phyloP scores from a whole-genome alignment of 2,888 invertebrate genomes.

The Philopedon plagiatum region DNA sequence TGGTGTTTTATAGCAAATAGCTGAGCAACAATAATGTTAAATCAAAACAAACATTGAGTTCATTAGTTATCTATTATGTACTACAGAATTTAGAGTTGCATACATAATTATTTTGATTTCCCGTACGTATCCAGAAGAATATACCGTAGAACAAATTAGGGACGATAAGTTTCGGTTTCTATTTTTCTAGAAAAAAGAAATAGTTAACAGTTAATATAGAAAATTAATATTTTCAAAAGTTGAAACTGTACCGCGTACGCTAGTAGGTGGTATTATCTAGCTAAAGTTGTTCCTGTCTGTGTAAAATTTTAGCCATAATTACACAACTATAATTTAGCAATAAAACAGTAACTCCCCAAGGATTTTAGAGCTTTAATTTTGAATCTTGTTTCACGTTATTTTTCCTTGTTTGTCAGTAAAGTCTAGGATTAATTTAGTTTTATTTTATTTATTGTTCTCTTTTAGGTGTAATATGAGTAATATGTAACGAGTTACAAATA shows the following conservation, averaged over 20 bases:
- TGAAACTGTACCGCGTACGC: slow-evolving; percentile 16
- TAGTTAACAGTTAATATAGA: slow-evolving; percentile 18
- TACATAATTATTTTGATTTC: background rate
- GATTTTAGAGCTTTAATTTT: slow-evolving; percentile 29
- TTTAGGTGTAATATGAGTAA: slow-evolving; percentile 22
- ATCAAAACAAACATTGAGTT: too few species aligned
- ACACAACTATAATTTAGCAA: slow-evolving; percentile 25
- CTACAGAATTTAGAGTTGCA: background rate
- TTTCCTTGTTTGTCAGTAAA: slow-evolving; percentile 1
- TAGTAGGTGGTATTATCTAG: slow-evolving; percentile 37
- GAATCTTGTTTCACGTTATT: slow-evolving; percentile 10
- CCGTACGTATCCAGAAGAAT: slow-evolving; percentile 14
- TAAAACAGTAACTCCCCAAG: slow-evolving; percentile 17
- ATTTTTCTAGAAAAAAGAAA: slow-evolving; percentile 24
- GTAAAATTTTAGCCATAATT: slow-evolving; percentile 27
- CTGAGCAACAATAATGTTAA: too few species aligned
- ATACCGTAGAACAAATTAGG: slow-evolving; percentile 14
- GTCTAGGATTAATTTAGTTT: background rate
- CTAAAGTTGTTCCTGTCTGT: slow-evolving; percentile 38
- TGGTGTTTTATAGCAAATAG: too few species aligned
- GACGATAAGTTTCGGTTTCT: slow-evolving; percentile 27
- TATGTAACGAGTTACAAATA: slow-evolving; percentile 33
- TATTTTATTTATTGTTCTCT: slow-evolving; percentile 20
- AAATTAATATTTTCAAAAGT: slow-evolving; percentile 27
- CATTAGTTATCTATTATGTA: too few species aligned